A percentile compares a stretch with the other conserved stretches of the same genome.
phyloP scores from a whole-genome alignment of 2,797 vertebrate genomes.

The Masticophis lateralis region DNA sequence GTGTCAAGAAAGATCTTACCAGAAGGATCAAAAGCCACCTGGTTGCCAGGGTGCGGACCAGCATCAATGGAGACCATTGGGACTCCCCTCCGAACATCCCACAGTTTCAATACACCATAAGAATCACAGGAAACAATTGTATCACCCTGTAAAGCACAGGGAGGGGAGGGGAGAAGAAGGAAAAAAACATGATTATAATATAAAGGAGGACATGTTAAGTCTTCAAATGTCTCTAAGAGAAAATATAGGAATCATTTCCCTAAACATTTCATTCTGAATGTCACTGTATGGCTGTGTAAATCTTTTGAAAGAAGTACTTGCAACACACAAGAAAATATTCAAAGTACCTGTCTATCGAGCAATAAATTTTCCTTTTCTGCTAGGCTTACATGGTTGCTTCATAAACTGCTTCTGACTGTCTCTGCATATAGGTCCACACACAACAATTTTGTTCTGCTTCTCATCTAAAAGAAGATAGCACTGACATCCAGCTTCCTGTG shows the following conservation, averaged over 20 bases:
- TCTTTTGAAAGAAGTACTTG: background rate
- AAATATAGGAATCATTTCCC: background rate
- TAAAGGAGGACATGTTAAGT: background rate
- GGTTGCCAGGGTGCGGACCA: conserved; percentile 77
- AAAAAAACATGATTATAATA: background rate
- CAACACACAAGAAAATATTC: background rate
- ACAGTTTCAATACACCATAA: conserved; percentile 74
- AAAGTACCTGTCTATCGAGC: background rate
- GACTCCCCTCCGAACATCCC: conserved; percentile 75
- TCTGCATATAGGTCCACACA: background rate
- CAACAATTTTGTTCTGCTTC: background rate
- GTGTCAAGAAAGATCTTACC: conserved; percentile 62
- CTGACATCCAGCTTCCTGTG: background rate
- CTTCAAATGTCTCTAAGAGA: background rate
- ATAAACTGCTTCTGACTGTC: background rate
- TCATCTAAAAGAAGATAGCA: background rate
- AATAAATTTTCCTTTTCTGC: background rate
- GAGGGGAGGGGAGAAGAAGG: background rate
- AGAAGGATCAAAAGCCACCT: conserved; percentile 76
- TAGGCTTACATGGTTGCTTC: background rate
- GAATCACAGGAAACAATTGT: conserved; percentile 80
- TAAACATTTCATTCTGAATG: background rate
- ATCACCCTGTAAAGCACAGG: conserved; percentile 60
- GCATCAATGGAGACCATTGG: conserved; percentile 68
- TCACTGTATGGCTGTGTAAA: background rate